phyloP scores from a whole-genome alignment of 1,140 invertebrate genomes.

The silkworm (Bombyx mori) region ASM3026992v2 NC_085129.1:3392001-3392500 shows the following conservation, averaged over 20 bases:
- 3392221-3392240: conserved; percentile 9
- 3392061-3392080: neutral
- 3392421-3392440: no score
- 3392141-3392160: neutral
- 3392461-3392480: no score
- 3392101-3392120: no score
- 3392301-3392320: conserved; percentile 18
- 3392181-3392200: conserved; percentile 3
- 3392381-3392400: no score
- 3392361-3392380: no score
- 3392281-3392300: conserved; percentile 13
- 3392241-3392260: conserved; percentile 13
- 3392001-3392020: conserved; percentile 1
- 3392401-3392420: no score
- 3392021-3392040: conserved; percentile 12
- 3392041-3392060: conserved; percentile 4
- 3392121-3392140: neutral
- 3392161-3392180: neutral
- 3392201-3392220: conserved; percentile 10
- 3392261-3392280: conserved; percentile 13
- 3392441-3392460: no score
- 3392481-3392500: no score
- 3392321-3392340: conserved; percentile 3
- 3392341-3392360: no score
- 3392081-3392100: no score